Base-by-base conservation (phyloP, 2,888 invertebrate species). In the Diplazon laetatorius region DNA sequence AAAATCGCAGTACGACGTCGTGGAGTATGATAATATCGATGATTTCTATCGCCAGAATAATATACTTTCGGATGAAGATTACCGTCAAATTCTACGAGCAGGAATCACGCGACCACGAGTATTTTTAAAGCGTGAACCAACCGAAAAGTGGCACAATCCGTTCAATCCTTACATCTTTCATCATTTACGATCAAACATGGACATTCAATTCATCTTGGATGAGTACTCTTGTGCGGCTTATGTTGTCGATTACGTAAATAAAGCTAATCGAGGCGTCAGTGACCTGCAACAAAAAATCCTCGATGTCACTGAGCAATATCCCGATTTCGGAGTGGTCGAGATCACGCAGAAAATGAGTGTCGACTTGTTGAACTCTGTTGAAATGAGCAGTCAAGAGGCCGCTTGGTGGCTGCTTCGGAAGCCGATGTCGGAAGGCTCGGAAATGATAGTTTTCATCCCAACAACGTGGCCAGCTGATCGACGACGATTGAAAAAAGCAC, bases 401-500 rank as follows among this genome's bases (percentile, higher is more conserved):
- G 91, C 91, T 68, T 92, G 91, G 91, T 91, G 87, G 86, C 76
- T 92, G 1, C 76, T 92, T 55, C 82, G 91, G 35, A 85, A 91
- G 76, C 90, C 91, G 9, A 92, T 92, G 91, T 88, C 87, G 14
- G 84, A 89, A 81, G 71, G 85, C 0, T 83, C 84, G 3, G 81
- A 70, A 80, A 83, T 8, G 65, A 75, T 87, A n/a, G 82, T 85
- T 83, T 71, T 63, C 35, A 74, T 78, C n/a, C 76, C 69, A 35
- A 82, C 78, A 18, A 6, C 46, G 78, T 80, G 88, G 89, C 91
- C 91, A 0, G 60, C 83, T 48, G 91, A 91, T 79, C 85, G 91
- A 63, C 88, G 86, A 50, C 79, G 88, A 72, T 85, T 86, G 63
- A 84, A 76, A 80, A 89, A 84, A 85, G 88, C 84, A 79, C 80